Evolutionary conservation across 2,113 vertebrate species (phyloP).

Genomic region (Anguilla japonica): DNA sequence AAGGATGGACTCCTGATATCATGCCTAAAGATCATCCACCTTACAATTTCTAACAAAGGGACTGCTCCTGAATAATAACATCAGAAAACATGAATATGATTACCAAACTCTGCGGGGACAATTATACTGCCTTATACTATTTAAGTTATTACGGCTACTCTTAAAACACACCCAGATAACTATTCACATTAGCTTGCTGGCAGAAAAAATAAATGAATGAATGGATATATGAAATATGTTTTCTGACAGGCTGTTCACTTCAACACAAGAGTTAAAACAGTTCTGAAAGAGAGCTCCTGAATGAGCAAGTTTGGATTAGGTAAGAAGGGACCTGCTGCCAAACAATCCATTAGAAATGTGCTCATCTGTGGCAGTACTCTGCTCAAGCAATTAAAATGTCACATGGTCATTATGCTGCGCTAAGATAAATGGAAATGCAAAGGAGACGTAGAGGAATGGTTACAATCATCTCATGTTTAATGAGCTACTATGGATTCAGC

Average conservation of each 20-base stretch:
- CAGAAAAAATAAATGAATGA: background rate
- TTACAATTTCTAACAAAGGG: background rate
- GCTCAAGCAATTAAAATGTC: constrained; percentile 22
- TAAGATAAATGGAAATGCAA: constrained; percentile 20
- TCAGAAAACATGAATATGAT: no score
- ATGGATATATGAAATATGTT: background rate
- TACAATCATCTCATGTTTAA: constrained; percentile 23
- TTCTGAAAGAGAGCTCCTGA: background rate
- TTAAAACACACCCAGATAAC: background rate
- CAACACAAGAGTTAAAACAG: background rate
- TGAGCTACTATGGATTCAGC: constrained; percentile 32
- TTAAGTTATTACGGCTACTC: background rate
- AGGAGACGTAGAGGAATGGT: constrained; percentile 15
- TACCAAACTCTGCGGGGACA: no score
- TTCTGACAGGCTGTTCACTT: background rate
- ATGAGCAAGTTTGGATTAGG: background rate
- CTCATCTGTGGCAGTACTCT: background rate
- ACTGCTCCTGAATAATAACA: background rate
- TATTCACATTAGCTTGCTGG: background rate
- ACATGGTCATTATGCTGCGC: background rate
- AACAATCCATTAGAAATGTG: constrained; percentile 8
- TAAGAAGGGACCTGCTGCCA: background rate
- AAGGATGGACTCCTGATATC: background rate
- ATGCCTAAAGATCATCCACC: background rate
- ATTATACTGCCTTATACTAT: no score